phyloP scores from a whole-genome alignment of 2,113 vertebrate genomes.

The Oreocharis arfaki region DNA sequence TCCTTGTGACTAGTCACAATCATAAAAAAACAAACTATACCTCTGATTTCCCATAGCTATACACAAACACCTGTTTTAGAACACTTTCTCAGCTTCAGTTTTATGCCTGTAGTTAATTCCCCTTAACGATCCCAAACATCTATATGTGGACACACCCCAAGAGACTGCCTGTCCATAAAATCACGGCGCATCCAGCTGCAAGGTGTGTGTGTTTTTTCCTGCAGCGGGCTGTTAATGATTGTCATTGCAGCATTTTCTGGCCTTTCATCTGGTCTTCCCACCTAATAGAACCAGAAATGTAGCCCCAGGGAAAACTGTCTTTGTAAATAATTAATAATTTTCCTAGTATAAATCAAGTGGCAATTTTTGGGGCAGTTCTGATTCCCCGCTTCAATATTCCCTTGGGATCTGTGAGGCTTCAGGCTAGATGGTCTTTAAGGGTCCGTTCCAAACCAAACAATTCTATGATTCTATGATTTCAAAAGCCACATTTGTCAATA shows the following conservation, averaged over 20 bases:
- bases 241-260: background rate
- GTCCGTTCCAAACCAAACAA: background rate
- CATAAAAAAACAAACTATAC: background rate
- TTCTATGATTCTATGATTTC: background rate
- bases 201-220: background rate
- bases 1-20: background rate
- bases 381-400: background rate
- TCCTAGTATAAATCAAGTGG: background rate
- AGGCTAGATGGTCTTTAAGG: background rate
- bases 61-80: background rate
- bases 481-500: background rate
- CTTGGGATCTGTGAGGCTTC: background rate
- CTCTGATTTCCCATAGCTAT: background rate
- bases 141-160: background rate
- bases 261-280: background rate
- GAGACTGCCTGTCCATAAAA: background rate
- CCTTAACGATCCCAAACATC: background rate
- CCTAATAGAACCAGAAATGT: background rate
- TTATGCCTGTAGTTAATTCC: background rate
- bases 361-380: background rate
- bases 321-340: background rate
- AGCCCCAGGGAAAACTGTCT: background rate
- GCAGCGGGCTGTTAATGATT: background rate
- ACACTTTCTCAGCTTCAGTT: background rate
- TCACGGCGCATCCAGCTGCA: background rate